phyloP scores from a whole-genome alignment of 2,888 invertebrate species.

The Cistogaster globosa region DNA sequence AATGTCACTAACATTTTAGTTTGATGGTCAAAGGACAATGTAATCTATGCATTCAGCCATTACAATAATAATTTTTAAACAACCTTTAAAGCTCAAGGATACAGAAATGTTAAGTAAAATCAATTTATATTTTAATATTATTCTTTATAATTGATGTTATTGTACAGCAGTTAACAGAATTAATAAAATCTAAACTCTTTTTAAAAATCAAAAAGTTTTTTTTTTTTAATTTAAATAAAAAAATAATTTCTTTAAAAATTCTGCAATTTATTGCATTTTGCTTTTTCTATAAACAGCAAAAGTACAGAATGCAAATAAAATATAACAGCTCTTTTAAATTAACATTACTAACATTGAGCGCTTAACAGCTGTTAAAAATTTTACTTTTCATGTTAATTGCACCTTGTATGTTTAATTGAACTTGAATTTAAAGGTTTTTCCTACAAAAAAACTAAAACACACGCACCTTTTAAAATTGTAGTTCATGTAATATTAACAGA shows the following conservation, averaged over 20 bases:
- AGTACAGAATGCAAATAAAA: background rate
- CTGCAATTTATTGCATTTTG: too few relatives aligned
- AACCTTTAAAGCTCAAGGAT: slow-evolving; percentile 21
- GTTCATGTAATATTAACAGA: slow-evolving; percentile 2
- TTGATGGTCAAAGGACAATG: slow-evolving; percentile 53
- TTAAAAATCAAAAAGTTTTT: too few relatives aligned
- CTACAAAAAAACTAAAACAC: background rate
- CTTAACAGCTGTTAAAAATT: slow-evolving; percentile 7
- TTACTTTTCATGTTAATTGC: slow-evolving; percentile 50
- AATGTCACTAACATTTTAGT: slow-evolving; percentile 39
- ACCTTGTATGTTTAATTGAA: slow-evolving; percentile 76
- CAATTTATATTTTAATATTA: background rate
- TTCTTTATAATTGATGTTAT: too few relatives aligned
- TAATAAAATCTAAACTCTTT: too few relatives aligned
- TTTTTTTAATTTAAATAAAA: too few relatives aligned
- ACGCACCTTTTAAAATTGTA: background rate
- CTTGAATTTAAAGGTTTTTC: slow-evolving; percentile 74
- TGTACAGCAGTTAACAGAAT: too few relatives aligned
- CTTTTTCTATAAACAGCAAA: background rate
- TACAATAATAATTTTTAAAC: background rate
- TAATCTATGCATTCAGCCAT: slow-evolving; percentile 1
- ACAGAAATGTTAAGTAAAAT: background rate
- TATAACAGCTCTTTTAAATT: background rate
- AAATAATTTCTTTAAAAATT: too few relatives aligned
- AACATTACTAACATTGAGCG: background rate